phyloP scores from a whole-genome alignment of 2,797 vertebrate species.

The Myotis daubentonii region DNA sequence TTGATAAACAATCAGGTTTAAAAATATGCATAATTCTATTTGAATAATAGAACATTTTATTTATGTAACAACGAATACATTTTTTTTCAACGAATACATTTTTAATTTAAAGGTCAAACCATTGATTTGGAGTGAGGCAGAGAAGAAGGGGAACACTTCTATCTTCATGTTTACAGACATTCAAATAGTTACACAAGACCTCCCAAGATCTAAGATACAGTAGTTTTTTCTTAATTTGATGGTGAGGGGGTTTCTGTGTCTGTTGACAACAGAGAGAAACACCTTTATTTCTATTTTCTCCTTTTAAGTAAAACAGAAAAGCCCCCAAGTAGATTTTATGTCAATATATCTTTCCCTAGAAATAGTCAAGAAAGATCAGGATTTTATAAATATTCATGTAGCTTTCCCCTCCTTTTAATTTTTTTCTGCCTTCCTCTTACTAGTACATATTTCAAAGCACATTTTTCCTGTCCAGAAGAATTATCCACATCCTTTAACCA shows the following conservation, averaged over 20 bases:
- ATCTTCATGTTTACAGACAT: constrained; percentile 41
- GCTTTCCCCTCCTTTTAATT: neutral
- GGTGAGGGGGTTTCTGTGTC: neutral
- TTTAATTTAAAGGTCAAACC: constrained; percentile 53
- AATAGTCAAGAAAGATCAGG: constrained; percentile 27
- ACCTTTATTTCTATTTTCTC: neutral
- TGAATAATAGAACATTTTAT: constrained; percentile 43
- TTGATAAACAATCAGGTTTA: constrained; percentile 30
- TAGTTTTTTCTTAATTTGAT: constrained; percentile 36
- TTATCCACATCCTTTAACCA: constrained; percentile 30
- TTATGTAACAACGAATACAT: constrained; percentile 9
- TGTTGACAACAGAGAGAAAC: neutral
- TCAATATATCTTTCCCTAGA: constrained; percentile 25
- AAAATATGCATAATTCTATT: constrained; percentile 25
- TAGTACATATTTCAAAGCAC: constrained; percentile 49
- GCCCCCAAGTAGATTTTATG: constrained; percentile 7
- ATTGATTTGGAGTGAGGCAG: neutral
- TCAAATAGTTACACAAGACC: constrained; percentile 23
- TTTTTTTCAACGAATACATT: constrained; percentile 7
- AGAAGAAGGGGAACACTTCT: neutral
- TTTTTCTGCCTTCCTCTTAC: constrained; percentile 52
- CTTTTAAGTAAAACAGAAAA: constrained; percentile 59
- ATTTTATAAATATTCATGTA: constrained; percentile 63
- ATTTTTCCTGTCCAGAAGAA: constrained; percentile 61
- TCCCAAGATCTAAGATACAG: neutral